Evolutionary conservation across 2,797 vertebrate genomes (phyloP).

Genomic region (Spheniscus humboldti): DNA sequence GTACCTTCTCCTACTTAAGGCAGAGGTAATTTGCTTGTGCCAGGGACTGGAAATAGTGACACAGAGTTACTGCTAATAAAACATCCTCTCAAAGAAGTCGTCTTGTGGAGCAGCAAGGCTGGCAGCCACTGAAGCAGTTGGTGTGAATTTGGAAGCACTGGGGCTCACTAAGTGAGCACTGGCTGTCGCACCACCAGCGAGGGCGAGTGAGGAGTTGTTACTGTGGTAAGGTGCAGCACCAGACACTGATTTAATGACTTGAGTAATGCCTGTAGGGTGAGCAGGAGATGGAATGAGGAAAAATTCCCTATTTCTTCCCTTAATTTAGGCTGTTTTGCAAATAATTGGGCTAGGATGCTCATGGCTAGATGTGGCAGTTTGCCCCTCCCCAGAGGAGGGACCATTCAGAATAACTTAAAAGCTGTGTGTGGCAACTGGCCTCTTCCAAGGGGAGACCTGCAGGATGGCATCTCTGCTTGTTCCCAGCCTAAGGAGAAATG

Average conservation of each 20-base stretch:
- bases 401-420: neutral
- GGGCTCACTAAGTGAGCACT: neutral
- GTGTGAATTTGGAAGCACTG: neutral
- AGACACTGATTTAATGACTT: neutral
- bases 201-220: neutral
- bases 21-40: neutral
- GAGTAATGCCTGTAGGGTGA: neutral
- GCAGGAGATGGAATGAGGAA: neutral
- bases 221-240: neutral
- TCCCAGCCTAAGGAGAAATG: neutral
- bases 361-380: neutral
- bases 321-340: neutral
- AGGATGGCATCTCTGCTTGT: neutral
- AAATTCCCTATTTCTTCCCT: neutral
- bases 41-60: neutral
- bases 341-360: neutral
- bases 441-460: neutral
- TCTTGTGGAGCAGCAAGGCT: neutral
- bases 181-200: accelerated
- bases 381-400: neutral
- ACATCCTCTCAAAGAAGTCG: neutral
- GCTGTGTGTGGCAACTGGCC: neutral
- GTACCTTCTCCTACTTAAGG: neutral
- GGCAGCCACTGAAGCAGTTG: neutral
- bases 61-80: neutral